Evolutionary conservation across 2,113 vertebrate species (phyloP).

Genomic region (Dipodomys merriami): DNA sequence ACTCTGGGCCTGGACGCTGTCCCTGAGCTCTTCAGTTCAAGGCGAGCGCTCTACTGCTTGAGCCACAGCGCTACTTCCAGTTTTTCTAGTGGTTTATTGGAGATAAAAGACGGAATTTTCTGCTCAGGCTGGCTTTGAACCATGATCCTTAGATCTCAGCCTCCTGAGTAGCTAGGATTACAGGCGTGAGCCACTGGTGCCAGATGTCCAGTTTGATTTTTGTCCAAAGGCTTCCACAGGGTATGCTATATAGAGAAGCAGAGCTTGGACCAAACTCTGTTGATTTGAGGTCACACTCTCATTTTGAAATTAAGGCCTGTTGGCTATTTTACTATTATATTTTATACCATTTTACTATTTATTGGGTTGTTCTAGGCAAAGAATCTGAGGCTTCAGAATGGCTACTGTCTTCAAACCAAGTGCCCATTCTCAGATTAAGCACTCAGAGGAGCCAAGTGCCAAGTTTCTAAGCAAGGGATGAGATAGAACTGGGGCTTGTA

Average conservation of each 20-base stretch:
- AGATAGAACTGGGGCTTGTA: rapidly evolving
- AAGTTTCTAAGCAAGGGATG: neutral
- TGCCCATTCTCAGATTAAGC: neutral
- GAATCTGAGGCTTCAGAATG: constrained; percentile 17
- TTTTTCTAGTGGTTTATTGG: no score
- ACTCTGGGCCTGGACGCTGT: no score
- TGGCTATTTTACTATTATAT: neutral
- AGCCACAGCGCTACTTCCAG: no score
- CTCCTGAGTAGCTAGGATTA: no score
- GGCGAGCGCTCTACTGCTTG: no score
- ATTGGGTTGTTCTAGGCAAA: neutral
- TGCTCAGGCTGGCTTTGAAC: no score
- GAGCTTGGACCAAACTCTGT: no score
- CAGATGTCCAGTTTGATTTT: neutral
- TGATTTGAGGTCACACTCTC: neutral
- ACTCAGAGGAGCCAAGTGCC: neutral
- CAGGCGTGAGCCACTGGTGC: no score
- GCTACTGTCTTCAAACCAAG: neutral
- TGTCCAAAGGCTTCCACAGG: neutral
- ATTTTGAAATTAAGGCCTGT: neutral
- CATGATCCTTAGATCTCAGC: no score
- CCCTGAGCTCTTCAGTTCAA: no score
- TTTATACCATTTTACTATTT: no score
- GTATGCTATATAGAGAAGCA: rapidly evolving
- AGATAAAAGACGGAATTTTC: no score